Conservation (phyloP, 2,113 vertebrate species). For the Sphyrna mokarran region DNA sequence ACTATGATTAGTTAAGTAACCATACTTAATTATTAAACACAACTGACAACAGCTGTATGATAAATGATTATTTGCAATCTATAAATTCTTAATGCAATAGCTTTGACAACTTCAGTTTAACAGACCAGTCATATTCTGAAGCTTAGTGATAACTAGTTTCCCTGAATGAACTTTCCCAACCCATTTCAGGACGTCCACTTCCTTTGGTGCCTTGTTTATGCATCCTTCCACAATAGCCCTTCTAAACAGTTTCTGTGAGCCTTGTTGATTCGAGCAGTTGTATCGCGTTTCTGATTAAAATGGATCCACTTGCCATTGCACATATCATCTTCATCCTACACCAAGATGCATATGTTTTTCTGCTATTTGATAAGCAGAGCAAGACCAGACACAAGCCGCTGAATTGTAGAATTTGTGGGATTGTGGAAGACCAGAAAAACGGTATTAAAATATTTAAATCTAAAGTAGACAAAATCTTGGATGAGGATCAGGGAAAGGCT, state of each 20-base stretch:
- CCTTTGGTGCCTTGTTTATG: neutral
- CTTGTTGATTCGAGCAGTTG: neutral
- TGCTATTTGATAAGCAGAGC: neutral
- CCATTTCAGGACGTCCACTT: neutral
- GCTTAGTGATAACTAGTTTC: neutral
- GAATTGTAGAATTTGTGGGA: neutral
- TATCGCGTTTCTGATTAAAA: neutral
- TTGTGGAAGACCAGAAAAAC: neutral
- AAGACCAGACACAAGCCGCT: neutral
- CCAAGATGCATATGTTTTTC: neutral
- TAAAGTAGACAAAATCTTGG: neutral
- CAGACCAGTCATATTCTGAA: neutral
- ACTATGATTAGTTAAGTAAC: neutral
- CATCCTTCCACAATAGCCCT: neutral
- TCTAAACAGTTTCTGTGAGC: neutral
- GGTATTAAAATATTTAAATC: neutral
- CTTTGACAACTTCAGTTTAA: neutral
- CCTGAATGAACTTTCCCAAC: neutral
- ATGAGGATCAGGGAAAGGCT: neutral
- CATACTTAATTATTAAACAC: neutral
- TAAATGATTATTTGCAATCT: neutral
- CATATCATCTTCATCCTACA: neutral
- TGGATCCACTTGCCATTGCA: neutral
- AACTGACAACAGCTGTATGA: neutral
- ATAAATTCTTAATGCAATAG: constrained; percentile 3